Percentiles rank a stretch among this genome's conserved stretches.
phyloP scores from a whole-genome alignment of 2,113 vertebrate genomes.

The Dryoscopus gambensis region DNA sequence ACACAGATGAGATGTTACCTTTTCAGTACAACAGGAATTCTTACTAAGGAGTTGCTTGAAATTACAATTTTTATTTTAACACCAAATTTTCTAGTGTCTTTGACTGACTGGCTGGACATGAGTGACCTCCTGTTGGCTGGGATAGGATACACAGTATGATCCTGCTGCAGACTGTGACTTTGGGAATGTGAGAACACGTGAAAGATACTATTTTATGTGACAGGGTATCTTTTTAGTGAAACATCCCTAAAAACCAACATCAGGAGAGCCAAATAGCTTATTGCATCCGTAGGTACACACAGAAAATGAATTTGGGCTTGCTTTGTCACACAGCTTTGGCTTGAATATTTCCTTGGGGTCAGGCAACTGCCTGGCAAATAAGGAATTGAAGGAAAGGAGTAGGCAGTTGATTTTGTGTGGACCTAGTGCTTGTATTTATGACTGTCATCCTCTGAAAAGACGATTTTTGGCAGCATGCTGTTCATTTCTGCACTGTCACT shows the following conservation, averaged over 20 bases:
- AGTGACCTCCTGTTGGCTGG: neutral
- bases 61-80: neutral
- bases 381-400: neutral
- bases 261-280: neutral
- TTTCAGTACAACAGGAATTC: neutral
- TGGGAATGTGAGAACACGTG: neutral
- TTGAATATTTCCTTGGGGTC: neutral
- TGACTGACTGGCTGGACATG: neutral
- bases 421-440: neutral
- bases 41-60: neutral
- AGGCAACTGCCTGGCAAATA: neutral
- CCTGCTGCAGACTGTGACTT: neutral
- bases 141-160: neutral
- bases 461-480: neutral
- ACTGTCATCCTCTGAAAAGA: neutral
- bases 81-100: neutral
- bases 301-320: neutral
- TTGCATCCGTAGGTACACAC: accelerated
- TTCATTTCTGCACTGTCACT: neutral
- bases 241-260: neutral
- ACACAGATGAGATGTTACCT: neutral
- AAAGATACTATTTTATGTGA: neutral
- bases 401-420: neutral
- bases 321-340: neutral
- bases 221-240: neutral